Evolutionary conservation across 37 sponge, comb jelly and placozoan species (phyloP).

Genomic region (Geodia barretti): DNA sequence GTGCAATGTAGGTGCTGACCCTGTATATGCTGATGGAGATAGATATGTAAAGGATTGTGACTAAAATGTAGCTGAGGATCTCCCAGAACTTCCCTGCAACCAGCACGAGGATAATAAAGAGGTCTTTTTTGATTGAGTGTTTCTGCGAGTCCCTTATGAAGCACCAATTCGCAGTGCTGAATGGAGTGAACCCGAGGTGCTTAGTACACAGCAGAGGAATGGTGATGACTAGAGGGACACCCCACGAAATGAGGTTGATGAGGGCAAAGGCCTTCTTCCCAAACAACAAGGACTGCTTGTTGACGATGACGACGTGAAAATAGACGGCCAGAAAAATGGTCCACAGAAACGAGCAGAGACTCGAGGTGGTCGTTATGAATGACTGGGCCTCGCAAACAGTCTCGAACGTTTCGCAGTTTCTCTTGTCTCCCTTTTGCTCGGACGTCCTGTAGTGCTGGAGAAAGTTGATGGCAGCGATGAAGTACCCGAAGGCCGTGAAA

Average conservation of each 20-base stretch:
- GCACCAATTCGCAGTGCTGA: conserved; percentile 50
- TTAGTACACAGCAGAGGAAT: conserved; percentile 8
- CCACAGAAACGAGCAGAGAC: conserved; percentile 74
- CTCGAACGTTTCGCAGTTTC: neutral
- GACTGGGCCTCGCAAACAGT: conserved; percentile 55
- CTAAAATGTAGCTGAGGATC: conserved; percentile 37
- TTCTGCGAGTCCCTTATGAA: conserved; percentile 2
- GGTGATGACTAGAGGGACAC: conserved; percentile 31
- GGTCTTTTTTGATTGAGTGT: neutral
- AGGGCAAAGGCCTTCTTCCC: neutral
- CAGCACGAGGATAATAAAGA: conserved; percentile 8
- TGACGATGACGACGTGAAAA: conserved; percentile 24
- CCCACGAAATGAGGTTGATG: conserved; percentile 22
- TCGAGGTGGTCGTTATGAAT: conserved; percentile 67
- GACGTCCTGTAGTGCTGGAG: conserved; percentile 4
- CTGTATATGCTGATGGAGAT: neutral
- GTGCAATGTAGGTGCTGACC: neutral
- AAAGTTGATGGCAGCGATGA: conserved; percentile 45
- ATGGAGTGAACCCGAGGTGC: conserved; percentile 41
- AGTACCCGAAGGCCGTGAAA: conserved; percentile 60
- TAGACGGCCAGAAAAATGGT: conserved; percentile 65
- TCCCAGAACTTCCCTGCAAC: conserved; percentile 65
- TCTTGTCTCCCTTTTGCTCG: neutral
- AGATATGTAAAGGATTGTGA: conserved; percentile 29
- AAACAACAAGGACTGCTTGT: neutral